Percentiles rank a stretch among this genome's conserved stretches.
Conservation (phyloP, 1,140 invertebrate species). For the Hycleus cichorii region DNA sequence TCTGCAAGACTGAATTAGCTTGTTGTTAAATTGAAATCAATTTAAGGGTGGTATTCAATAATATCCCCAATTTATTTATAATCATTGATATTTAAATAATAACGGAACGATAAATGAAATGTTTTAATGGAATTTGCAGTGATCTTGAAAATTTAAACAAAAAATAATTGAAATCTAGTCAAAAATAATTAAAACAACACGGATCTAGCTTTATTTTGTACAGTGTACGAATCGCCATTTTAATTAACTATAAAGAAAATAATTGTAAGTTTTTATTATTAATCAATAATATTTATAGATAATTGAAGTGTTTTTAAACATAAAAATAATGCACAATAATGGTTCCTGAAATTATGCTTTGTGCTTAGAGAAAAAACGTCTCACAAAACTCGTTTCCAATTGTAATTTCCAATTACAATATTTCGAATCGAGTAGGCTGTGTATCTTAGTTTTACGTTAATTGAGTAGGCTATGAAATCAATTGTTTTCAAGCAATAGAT, state of each 20-base stretch:
- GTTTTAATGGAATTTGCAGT: conserved; percentile 22
- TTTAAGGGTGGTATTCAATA: neutral
- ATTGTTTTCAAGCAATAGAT: too few relatives aligned
- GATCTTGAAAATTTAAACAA: conserved; percentile 10
- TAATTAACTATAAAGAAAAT: neutral
- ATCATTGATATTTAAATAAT: neutral
- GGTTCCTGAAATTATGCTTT: conserved; percentile 17
- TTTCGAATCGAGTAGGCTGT: neutral
- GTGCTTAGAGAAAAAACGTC: neutral
- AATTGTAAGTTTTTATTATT: neutral
- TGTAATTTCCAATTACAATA: neutral
- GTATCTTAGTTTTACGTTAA: neutral
- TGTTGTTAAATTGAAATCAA: conserved; percentile 2
- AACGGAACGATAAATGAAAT: conserved; percentile 14
- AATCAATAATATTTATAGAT: neutral
- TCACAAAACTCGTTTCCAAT: neutral
- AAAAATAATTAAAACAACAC: conserved; percentile 9
- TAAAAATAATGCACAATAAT: conserved; percentile 20
- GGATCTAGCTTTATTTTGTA: conserved; percentile 18
- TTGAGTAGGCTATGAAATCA: too few relatives aligned
- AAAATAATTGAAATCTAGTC: conserved; percentile 11
- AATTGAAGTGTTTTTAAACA: conserved; percentile 5
- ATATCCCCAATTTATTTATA: too few relatives aligned
- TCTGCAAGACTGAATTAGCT: conserved; percentile 16
- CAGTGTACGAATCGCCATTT: too few relatives aligned